These are phyloP conservation scores for Aselliscus stoliczkanus DNA, from an alignment of 2,797 vertebrate genomes.

Conservation along the genomic window DNA sequence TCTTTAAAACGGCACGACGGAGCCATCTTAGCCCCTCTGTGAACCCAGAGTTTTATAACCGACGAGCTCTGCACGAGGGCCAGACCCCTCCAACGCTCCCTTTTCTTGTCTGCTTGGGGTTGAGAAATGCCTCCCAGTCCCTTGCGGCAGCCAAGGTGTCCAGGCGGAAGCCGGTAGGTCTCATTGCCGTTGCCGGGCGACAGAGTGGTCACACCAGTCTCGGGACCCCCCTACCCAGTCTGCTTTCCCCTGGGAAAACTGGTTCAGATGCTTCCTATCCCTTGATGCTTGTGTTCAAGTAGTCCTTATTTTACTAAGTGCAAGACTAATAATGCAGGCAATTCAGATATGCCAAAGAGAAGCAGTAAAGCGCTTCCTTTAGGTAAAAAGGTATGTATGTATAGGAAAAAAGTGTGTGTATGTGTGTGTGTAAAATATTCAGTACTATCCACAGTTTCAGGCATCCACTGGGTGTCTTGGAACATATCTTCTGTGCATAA, in stretches of 20 bases:
- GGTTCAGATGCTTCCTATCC: too few species aligned
- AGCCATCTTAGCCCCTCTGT: background rate
- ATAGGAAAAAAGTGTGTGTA: background rate
- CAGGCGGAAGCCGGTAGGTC: conserved; percentile 51
- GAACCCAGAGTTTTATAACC: too few species aligned
- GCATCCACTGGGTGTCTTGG: background rate
- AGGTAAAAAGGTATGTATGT: background rate
- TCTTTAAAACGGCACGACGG: background rate
- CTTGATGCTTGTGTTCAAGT: too few species aligned
- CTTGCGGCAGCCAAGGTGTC: background rate
- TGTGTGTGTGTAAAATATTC: background rate
- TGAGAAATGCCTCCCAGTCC: conserved; percentile 43
- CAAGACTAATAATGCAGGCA: too few species aligned
- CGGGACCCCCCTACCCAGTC: background rate
- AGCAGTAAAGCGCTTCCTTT: background rate
- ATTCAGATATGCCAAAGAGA: background rate
- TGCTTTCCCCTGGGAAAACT: too few species aligned
- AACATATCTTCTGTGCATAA: background rate
- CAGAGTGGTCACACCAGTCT: too few species aligned
- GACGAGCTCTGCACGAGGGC: background rate
- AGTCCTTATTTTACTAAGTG: too few species aligned
- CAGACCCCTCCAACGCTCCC: background rate
- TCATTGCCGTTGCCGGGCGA: conserved; percentile 58
- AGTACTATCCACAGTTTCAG: background rate
- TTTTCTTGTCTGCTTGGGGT: background rate